phyloP scores from a whole-genome alignment of 2,113 vertebrate species.

The Eudyptes chrysolophus region DNA sequence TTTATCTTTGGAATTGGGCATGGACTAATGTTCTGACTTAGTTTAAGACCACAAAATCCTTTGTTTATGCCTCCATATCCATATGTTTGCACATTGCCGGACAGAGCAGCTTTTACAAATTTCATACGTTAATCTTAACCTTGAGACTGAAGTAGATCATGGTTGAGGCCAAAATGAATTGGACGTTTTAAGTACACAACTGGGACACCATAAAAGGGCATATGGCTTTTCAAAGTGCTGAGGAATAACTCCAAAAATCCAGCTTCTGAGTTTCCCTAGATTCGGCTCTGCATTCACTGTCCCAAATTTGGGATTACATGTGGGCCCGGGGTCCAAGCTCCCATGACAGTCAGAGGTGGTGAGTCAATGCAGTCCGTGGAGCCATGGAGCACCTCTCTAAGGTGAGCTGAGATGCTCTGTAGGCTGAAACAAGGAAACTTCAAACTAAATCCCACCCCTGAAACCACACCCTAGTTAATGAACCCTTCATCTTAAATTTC shows the following conservation, averaged over 20 bases:
- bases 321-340: neutral
- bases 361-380: rapidly evolving
- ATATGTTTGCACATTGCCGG: neutral
- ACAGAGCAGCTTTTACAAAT: neutral
- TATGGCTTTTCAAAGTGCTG: neutral
- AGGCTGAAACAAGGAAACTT: neutral
- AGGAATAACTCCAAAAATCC: neutral
- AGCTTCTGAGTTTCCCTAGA: neutral
- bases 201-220: neutral
- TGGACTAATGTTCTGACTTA: neutral
- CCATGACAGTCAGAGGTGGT: neutral
- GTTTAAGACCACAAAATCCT: neutral
- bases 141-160: neutral
- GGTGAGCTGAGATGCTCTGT: neutral
- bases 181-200: rapidly evolving
- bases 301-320: rapidly evolving
- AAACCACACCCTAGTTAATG: neutral
- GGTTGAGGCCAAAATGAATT: rapidly evolving
- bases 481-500: neutral
- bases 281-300: neutral
- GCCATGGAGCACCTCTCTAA: neutral
- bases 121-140: neutral
- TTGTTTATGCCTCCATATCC: neutral
- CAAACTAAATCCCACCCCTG: neutral
- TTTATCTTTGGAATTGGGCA: neutral